A percentile compares a stretch with the other conserved stretches of the same genome.
These are phyloP conservation scores for Tenodera sinensis DNA, from an alignment of 2,888 invertebrate species.

Conservation along the genomic window DNA sequence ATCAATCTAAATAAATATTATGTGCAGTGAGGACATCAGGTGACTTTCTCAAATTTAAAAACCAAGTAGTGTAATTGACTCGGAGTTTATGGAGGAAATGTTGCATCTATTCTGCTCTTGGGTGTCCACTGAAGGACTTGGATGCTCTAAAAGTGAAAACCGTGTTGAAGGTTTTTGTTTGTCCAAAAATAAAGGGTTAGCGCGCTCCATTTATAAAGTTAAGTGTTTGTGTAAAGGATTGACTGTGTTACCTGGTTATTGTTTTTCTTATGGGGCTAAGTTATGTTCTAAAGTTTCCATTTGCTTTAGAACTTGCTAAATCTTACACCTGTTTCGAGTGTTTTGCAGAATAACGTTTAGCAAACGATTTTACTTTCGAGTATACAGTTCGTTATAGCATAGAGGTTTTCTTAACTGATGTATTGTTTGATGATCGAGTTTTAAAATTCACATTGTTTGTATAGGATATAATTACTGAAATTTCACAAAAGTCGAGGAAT, in stretches of 20 bases:
- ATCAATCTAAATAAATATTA: no score
- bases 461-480: no score
- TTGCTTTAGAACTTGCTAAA: not conserved
- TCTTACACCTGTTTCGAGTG: not conserved
- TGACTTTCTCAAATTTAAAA: no score
- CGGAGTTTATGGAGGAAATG: no score
- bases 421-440: no score
- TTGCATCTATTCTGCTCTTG: not conserved
- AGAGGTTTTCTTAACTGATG: no score
- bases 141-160: not conserved
- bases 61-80: no score
- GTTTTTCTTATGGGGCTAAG: not conserved
- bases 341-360: not conserved
- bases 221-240: not conserved
- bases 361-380: not conserved
- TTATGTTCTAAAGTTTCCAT: not conserved
- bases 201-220: not conserved
- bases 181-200: not conserved
- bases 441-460: no score
- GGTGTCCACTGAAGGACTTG: not conserved
- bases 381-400: no score
- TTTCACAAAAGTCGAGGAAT: no score
- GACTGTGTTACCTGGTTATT: not conserved
- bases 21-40: no score
- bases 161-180: not conserved